Base-by-base conservation (phyloP, 2,888 invertebrate genomes). In the Seira sanloemensis region DNA sequence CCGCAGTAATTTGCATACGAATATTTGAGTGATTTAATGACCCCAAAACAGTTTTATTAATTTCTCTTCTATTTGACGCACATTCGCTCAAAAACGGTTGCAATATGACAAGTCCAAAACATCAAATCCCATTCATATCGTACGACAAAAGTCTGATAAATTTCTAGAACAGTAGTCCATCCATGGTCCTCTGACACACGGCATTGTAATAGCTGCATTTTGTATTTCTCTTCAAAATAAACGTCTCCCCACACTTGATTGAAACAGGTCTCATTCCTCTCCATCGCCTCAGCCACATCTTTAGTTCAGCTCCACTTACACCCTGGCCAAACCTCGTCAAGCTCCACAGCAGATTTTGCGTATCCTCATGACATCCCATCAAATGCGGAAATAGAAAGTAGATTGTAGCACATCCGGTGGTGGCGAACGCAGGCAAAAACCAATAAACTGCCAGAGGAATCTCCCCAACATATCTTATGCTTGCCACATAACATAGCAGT, bases 241-340 rank as follows among this genome's bases (percentile, higher is more conserved):
- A 72, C 7, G 23, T 23, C 2, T 54, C 54, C n/a, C 72, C 72
- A 25, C 72, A 72, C 37, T 54, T 72, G 2, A 72, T 72, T 2
- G 54, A 54, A 7, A 50, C 4, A 9, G 50, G 50, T 72, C 54
- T 7, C 19, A 72, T 1, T 1, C 54, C 18, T 2, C 2, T 1
- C 9, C 27, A 18, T 18, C n/a, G 27, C 46, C 26, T 27, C 46
- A 71, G 37, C n/a, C 46, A 37, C 21, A 19, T 2, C 54, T 54
- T 54, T n/a, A n/a, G n/a, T n/a, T n/a, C n/a, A n/a, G n/a, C 26
- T 37, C n/a, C n/a, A n/a, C n/a, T n/a, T n/a, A n/a, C n/a, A n/a
- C n/a, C n/a, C n/a, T n/a, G n/a, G n/a, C n/a, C n/a, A n/a, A n/a
- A n/a, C n/a, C n/a, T n/a, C n/a, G n/a, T n/a, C n/a, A n/a, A n/a